Evolutionary conservation across 1,140 invertebrate genomes (phyloP), one percentile per base, ranked within the genome.

Genomic region (Zaprionus camerounensis): DNA sequence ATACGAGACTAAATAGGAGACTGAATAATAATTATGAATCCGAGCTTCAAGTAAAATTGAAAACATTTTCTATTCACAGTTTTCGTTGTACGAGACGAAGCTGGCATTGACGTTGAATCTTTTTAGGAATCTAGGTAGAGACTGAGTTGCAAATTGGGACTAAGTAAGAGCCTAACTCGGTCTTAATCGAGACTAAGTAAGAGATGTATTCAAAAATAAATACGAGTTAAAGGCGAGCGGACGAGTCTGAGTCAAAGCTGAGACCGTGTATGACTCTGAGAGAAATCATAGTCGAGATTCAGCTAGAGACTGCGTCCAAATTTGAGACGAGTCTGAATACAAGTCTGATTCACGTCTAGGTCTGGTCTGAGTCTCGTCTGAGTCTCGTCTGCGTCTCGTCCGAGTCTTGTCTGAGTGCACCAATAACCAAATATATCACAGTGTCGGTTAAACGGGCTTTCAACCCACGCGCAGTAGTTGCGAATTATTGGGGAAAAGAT

Each of bases 341-440:
- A 38, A 38, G 13, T 38, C 31, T 34, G n/a, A 9, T 5, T 17
- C n/a, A 2, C 7, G n/a, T 46, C 6, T 46, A 9, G 7, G 41
- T 9, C 6, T 46, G 9, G n/a, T 17, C n/a, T n/a, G 6, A 17
- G 6, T 22, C 11, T 49, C 1, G 46, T 49, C 20, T 46, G 44
- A 46, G 2, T 20, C 17, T 5, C 6, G 17, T 20, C 17, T 51
- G 46, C 13, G 3, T 11, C 46, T 11, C 3, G 46, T 51, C 20
- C 24, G 20, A 31, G 15, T 53, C 17, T 12, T 17, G 59, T 46
- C 55, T 71, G 69, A 71, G 55, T 87, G 80, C 81, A 84, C 81
- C 78, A 87, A 81, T 83, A 88, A 76, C 63, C 84, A 84, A 78
- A 81, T 78, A 71, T 88, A 81, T 79, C 78, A 72, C 41, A 66